Evolutionary conservation across 2,113 vertebrate genomes (phyloP).

Genomic region (Eurystomus gularis): DNA sequence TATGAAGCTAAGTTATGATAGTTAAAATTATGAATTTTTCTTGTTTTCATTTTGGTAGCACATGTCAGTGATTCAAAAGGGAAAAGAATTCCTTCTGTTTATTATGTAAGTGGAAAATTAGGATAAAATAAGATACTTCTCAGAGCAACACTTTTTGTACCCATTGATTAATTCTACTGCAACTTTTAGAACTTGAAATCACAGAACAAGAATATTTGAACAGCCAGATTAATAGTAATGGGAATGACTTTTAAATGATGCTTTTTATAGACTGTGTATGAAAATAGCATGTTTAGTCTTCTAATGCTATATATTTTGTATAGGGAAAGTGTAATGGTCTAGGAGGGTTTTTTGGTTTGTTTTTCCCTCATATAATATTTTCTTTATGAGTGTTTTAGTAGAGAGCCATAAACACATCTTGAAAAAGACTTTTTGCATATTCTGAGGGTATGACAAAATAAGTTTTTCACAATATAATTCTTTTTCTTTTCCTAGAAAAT

Average conservation of each 20-base stretch:
- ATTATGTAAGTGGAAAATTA: background rate
- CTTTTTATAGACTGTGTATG: background rate
- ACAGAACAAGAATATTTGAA: background rate
- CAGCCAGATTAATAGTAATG: background rate
- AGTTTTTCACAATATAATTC: background rate
- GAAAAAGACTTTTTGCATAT: background rate
- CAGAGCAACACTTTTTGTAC: background rate
- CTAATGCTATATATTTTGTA: background rate
- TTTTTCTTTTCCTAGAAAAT: background rate
- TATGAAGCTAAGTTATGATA: background rate
- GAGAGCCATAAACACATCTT: background rate
- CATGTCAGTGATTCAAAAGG: background rate
- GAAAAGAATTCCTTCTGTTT: background rate
- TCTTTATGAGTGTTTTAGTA: background rate
- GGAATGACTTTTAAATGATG: background rate
- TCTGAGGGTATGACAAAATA: background rate
- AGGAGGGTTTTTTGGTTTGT: background rate
- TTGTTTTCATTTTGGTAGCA: background rate
- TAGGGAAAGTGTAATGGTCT: background rate
- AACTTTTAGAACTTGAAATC: background rate
- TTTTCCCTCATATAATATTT: background rate
- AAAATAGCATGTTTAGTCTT: background rate
- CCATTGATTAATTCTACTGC: background rate
- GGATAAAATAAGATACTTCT: background rate
- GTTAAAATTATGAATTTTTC: background rate